These are phyloP conservation scores for Clytia hemisphaerica DNA, from an alignment of 30 jellyfish, hydroid and myxozoan species.

Conservation along the genomic window DNA sequence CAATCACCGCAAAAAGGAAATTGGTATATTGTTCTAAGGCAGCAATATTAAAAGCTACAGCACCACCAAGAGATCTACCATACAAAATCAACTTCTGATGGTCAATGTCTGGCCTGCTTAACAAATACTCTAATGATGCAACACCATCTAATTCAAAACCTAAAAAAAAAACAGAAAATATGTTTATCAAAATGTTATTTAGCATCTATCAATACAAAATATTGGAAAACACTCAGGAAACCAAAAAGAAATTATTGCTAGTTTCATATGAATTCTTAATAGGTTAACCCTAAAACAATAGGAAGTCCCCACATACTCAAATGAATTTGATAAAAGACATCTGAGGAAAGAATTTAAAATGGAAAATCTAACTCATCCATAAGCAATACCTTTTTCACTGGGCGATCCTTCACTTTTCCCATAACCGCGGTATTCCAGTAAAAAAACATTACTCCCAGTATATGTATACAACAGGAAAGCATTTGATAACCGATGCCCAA, in stretches of 20 bases:
- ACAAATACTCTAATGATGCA: slow-evolving; percentile 65
- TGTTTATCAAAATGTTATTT: too few relatives aligned
- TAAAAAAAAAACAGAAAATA: not conserved
- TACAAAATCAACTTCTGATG: slow-evolving; percentile 49
- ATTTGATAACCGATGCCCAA: slow-evolving; percentile 71
- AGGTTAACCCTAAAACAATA: too few relatives aligned
- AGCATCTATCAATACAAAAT: too few relatives aligned
- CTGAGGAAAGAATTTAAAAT: not conserved
- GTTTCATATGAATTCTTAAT: not conserved
- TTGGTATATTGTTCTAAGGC: slow-evolving; percentile 40
- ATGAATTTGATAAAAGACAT: not conserved
- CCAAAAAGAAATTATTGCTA: not conserved
- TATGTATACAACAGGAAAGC: slow-evolving; percentile 60
- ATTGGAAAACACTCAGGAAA: not conserved
- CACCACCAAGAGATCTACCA: slow-evolving; percentile 94
- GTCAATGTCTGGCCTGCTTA: slow-evolving; percentile 63
- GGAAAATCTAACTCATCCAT: not conserved
- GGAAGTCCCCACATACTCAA: too few relatives aligned
- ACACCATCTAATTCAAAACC: slow-evolving; percentile 74
- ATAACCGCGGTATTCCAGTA: slow-evolving; percentile 84
- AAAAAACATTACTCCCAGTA: slow-evolving; percentile 79
- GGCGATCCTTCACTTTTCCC: slow-evolving; percentile 92
- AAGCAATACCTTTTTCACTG: slow-evolving; percentile 77
- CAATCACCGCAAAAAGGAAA: slow-evolving; percentile 58
- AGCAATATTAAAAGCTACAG: slow-evolving; percentile 73